Evolutionary conservation across 2,888 invertebrate genomes (phyloP).

Genomic region (Eupithecia insigniata): DNA sequence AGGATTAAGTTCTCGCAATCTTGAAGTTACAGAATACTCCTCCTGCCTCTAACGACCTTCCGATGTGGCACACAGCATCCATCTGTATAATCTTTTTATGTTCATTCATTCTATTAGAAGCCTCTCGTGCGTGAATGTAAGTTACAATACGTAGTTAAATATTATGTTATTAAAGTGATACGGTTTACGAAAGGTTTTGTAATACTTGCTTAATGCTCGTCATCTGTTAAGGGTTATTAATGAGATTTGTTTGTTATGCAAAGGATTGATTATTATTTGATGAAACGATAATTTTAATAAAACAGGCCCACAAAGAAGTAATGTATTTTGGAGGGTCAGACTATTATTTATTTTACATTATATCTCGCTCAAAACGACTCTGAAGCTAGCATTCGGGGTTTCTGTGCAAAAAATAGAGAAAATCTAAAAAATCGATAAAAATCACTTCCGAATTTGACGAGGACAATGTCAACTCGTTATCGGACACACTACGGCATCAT

Average conservation of each 20-base stretch:
- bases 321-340: no score
- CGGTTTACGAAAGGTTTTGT: slow-evolving; percentile 40
- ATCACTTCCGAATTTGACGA: no score
- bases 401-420: no score
- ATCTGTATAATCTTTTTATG: slow-evolving; percentile 46
- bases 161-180: slow-evolving; percentile 37
- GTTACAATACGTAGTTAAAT: slow-evolving; percentile 43
- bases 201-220: slow-evolving; percentile 14
- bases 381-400: no score
- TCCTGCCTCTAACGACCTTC: slow-evolving; percentile 43
- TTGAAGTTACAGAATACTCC: slow-evolving; percentile 39
- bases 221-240: slow-evolving; percentile 30
- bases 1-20: no score
- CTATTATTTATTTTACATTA: no score
- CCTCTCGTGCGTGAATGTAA: slow-evolving; percentile 43
- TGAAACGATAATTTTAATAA: no score
- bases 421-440: no score
- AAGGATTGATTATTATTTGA: background rate
- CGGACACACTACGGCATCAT: no score
- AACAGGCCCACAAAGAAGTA: no score
- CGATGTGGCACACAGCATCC: slow-evolving; percentile 42
- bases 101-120: slow-evolving; percentile 45
- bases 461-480: no score
- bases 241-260: slow-evolving; percentile 24
- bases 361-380: no score